phyloP scores from a whole-genome alignment of 2,797 vertebrate species.

The Syngnathus rostellatus region DNA sequence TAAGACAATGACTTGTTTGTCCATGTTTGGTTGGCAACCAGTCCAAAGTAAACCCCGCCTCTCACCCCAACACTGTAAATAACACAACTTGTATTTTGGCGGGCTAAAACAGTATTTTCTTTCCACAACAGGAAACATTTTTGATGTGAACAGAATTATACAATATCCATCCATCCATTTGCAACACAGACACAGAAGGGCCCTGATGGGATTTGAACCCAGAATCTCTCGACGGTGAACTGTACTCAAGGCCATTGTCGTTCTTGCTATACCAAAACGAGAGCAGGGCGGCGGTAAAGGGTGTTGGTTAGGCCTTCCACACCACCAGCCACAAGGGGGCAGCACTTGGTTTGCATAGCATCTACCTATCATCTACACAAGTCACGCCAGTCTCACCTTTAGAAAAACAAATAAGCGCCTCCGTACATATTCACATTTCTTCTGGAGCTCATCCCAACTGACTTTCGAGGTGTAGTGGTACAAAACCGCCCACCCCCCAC shows the following conservation, averaged over 20 bases:
- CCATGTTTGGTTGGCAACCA: too few species aligned
- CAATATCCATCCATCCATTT: too few species aligned
- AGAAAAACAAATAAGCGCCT: not conserved
- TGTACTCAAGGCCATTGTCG: not conserved
- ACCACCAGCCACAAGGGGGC: constrained; percentile 69
- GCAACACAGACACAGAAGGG: too few species aligned
- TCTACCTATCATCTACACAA: constrained; percentile 10
- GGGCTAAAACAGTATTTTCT: too few species aligned
- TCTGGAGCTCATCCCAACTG: not conserved
- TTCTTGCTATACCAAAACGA: not conserved
- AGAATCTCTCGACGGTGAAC: not conserved
- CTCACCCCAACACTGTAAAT: too few species aligned
- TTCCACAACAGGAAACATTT: too few species aligned
- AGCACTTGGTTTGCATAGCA: constrained; percentile 62
- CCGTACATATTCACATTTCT: not conserved
- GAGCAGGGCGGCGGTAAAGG: constrained; percentile 8
- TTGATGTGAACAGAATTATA: too few species aligned
- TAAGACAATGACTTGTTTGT: too few species aligned
- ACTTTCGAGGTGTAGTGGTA: not conserved
- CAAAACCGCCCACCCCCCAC: not conserved
- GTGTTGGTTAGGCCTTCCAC: constrained; percentile 16
- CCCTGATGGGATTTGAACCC: not conserved
- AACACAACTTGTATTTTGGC: too few species aligned
- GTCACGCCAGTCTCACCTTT: not conserved
- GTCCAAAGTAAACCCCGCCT: too few species aligned